Percentiles rank a stretch among this genome's conserved stretches.
Conservation (phyloP, 2,888 invertebrate species). For the Lottia gigantea region DNA sequence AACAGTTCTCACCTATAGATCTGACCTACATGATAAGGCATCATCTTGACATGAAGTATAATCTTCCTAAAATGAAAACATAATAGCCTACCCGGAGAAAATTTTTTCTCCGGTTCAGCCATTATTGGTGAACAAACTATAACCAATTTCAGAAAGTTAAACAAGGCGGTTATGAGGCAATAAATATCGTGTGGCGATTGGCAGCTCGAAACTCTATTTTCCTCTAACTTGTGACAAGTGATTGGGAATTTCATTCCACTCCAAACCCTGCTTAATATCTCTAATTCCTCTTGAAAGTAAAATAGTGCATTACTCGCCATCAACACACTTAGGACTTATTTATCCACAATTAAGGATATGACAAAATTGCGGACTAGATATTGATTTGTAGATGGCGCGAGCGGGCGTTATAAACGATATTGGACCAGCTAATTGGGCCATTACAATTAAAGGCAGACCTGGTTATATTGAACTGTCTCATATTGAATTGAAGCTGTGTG, state of each 20-base stretch:
- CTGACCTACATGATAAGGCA: no score
- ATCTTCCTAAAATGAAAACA: no score
- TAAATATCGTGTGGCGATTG: conserved; percentile 4
- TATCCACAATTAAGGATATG: conserved; percentile 6
- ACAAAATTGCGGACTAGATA: conserved; percentile 5
- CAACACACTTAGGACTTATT: conserved; percentile 8
- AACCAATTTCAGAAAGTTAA: background rate
- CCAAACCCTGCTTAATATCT: conserved; percentile 4
- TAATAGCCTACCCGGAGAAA: no score
- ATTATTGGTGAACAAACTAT: background rate
- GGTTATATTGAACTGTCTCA: background rate
- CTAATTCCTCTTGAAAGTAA: conserved; percentile 6
- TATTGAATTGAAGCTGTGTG: conserved; percentile 2
- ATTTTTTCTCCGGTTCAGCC: no score
- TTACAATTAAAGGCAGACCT: conserved; percentile 17
- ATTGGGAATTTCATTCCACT: conserved; percentile 11
- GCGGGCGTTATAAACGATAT: conserved; percentile 21
- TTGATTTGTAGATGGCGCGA: conserved; percentile 13
- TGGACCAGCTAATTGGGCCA: conserved; percentile 27
- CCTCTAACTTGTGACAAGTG: conserved; percentile 3
- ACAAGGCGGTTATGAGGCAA: background rate
- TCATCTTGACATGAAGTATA: no score
- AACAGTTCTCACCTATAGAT: no score
- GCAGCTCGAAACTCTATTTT: conserved; percentile 4
- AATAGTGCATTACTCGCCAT: conserved; percentile 8